phyloP scores from a whole-genome alignment of 2,888 invertebrate species.

The Sicus ferrugineus region DNA sequence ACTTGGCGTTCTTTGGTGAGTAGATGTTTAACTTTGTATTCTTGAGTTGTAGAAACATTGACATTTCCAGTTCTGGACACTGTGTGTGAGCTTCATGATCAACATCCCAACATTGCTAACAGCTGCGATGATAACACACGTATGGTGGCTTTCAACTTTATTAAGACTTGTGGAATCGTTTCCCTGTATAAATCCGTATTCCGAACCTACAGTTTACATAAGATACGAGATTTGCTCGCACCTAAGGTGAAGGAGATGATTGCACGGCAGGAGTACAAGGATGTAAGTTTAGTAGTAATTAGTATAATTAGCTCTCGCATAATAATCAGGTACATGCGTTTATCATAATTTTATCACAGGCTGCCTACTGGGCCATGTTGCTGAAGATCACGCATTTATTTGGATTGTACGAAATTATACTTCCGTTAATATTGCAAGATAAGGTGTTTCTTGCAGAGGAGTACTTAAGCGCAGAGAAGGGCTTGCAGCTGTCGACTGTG shows the following conservation, averaged over 20 bases:
- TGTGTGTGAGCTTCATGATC: slow-evolving; percentile 67
- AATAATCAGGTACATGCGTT: no score
- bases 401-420: slow-evolving; percentile 74
- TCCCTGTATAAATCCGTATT: slow-evolving; percentile 72
- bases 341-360: slow-evolving; percentile 61
- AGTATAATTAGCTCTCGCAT: background rate
- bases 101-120: slow-evolving; percentile 62
- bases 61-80: slow-evolving; percentile 68
- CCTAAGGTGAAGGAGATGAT: slow-evolving; percentile 70
- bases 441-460: slow-evolving; percentile 79
- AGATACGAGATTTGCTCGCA: slow-evolving; percentile 71
- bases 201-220: slow-evolving; percentile 71
- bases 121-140: slow-evolving; percentile 69
- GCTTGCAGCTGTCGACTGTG: slow-evolving; percentile 73
- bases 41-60: background rate
- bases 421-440: slow-evolving; percentile 84
- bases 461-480: slow-evolving; percentile 73
- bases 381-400: slow-evolving; percentile 75
- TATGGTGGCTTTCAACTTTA: slow-evolving; percentile 76
- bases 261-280: slow-evolving; percentile 71
- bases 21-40: background rate
- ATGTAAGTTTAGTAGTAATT: slow-evolving; percentile 61
- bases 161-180: slow-evolving; percentile 73
- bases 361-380: slow-evolving; percentile 74
- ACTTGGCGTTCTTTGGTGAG: slow-evolving; percentile 55